Percentiles rank a stretch among this genome's conserved stretches.
phyloP scores from a whole-genome alignment of 2,113 vertebrate genomes.

The Alectura lathami region DNA sequence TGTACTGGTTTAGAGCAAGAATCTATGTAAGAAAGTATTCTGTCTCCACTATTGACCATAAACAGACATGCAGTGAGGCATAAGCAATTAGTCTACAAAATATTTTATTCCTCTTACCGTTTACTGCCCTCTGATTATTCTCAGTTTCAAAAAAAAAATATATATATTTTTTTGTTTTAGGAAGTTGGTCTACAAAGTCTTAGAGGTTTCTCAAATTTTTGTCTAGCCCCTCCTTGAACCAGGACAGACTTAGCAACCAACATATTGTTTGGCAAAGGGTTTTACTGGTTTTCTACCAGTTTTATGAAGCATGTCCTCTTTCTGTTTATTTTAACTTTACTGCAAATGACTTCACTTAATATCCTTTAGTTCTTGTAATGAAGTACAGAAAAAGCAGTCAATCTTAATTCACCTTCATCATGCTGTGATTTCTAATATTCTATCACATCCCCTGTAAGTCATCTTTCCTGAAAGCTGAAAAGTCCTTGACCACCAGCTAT shows the following conservation, averaged over 20 bases:
- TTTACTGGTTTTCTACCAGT: neutral
- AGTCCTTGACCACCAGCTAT: neutral
- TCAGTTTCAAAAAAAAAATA: neutral
- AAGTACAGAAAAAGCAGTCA: neutral
- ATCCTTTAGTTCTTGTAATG: neutral
- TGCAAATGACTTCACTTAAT: neutral
- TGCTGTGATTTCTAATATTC: neutral
- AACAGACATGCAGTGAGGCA: neutral
- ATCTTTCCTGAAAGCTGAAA: neutral
- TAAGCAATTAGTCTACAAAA: neutral
- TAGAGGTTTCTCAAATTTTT: neutral
- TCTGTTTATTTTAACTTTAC: neutral
- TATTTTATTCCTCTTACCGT: no score
- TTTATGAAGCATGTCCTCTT: neutral
- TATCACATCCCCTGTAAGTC: accelerated
- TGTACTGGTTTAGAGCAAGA: neutral
- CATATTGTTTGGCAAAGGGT: neutral
- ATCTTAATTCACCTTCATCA: neutral
- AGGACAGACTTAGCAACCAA: neutral
- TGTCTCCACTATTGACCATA: neutral
- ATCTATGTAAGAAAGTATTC: neutral
- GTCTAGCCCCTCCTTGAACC: neutral
- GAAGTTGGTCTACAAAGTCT: neutral
- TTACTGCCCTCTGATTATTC: neutral
- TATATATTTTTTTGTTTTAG: neutral